These are phyloP conservation scores for Salpingus planirostris DNA, from an alignment of 2,888 invertebrate genomes.

Conservation along the genomic window DNA sequence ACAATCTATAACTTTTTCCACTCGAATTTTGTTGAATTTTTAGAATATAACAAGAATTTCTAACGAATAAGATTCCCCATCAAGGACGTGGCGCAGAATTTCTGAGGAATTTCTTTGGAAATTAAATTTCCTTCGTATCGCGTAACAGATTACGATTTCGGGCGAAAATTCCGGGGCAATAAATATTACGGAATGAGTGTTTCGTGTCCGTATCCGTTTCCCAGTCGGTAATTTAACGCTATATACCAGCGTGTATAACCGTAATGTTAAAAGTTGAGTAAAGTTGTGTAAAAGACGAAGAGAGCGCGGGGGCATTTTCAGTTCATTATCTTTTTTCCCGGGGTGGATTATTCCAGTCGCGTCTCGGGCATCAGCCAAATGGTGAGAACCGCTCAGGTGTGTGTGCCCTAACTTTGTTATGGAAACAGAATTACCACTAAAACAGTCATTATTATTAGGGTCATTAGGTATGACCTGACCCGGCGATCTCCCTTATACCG, in stretches of 20 bases:
- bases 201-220: conserved; percentile 24
- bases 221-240: conserved; percentile 29
- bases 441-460: conserved; percentile 37
- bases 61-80: too few species aligned
- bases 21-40: too few species aligned
- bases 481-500: conserved; percentile 18
- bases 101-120: too few species aligned
- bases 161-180: too few species aligned
- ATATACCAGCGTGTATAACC: too few species aligned
- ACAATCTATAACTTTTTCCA: too few species aligned
- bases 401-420: conserved; percentile 36
- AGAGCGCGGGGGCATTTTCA: conserved; percentile 28
- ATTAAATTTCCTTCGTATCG: too few species aligned
- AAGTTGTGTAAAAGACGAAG: conserved; percentile 35
- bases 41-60: too few species aligned
- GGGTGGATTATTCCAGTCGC: conserved; percentile 32
- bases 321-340: conserved; percentile 31
- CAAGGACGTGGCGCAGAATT: too few species aligned
- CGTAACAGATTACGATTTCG: too few species aligned
- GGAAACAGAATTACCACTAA: conserved; percentile 39
- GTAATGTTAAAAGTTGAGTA: conserved; percentile 31
- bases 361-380: conserved; percentile 25
- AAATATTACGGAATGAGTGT: conserved; percentile 26
- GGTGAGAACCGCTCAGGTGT: conserved; percentile 35
- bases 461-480: conserved; percentile 36